Evolutionary conservation across 1,140 invertebrate genomes (phyloP), one percentile per base, ranked within the genome.

Genomic region (Potamilus streckersoni): DNA sequence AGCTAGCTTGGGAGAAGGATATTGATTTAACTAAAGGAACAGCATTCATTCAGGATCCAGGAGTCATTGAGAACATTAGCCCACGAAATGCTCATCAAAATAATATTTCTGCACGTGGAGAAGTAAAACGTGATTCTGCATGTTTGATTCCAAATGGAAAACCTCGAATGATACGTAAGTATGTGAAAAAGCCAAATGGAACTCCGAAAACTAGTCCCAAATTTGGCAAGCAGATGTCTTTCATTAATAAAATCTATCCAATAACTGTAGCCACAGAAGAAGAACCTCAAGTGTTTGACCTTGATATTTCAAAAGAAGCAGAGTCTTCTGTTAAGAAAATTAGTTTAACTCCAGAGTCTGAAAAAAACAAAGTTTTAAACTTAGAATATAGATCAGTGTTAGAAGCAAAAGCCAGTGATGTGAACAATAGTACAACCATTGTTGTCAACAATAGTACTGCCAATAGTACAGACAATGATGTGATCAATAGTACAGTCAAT

Each of bases 1-100:
- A 89, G 72, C 74, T 89, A 57, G 88, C 88, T 19, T 89, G 88
- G 88, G 85, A 87, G 70, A 83, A 84, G 74, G 87, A 89, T 71
- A 85, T 89, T 70, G 84, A 86, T 74, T 73, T 88, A 12, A 82
- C 81, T 58, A 83, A 86, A 65, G 85, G 83, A 59, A 74, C 82
- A 55, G 73, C 81, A 55, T 82, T 85, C 71, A 79, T 81, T 17
- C 23, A 79, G 23, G 83, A 83, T 56, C 76, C 81, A 1, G 66
- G 72, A 58, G 17, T 77, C 11, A 80, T 83, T 23, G 82, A 83
- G 20, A 79, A 79, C 23, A 27, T 69, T 23, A 73, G 63, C 20
- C 69, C 79, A 49, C 38, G 38, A 49, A 49, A 6, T 49, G 38
- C 11, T 62, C 19, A 11, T 59, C 38, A 49, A 49, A 49, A 49